A percentile compares a stretch with the other conserved stretches of the same genome.
phyloP scores from a whole-genome alignment of 1,140 invertebrate species.

The Panagrolaimus sp. region DNA sequence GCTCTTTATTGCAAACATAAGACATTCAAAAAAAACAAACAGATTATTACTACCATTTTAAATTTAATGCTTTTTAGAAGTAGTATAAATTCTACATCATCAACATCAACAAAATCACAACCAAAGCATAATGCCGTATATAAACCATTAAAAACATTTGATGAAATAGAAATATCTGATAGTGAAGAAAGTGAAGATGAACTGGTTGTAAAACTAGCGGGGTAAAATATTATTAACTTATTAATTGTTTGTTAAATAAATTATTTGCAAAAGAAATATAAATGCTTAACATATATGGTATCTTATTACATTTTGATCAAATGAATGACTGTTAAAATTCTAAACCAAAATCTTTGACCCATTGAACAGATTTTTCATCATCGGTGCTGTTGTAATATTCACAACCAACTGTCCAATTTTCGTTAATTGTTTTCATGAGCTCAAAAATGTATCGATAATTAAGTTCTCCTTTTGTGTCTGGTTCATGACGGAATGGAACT shows the following conservation, averaged over 20 bases:
- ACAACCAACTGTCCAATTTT: conserved; percentile 19
- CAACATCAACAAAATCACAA: too few species aligned
- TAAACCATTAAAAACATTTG: too few species aligned
- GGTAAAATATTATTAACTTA: neutral
- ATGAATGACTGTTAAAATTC: conserved; percentile 8
- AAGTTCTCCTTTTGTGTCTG: conserved; percentile 25
- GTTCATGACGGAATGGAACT: conserved; percentile 23
- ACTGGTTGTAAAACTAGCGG: too few species aligned
- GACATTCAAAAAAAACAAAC: too few species aligned
- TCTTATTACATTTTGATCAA: neutral
- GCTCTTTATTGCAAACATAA: too few species aligned
- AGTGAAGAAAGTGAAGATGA: too few species aligned
- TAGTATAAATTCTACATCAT: too few species aligned
- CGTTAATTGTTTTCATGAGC: neutral
- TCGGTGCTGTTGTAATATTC: conserved; percentile 22
- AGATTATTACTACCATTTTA: neutral
- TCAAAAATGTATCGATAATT: conserved; percentile 26
- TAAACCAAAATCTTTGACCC: neutral
- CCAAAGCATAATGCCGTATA: too few species aligned
- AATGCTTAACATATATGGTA: too few species aligned
- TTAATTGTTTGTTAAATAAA: too few species aligned
- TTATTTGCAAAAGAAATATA: neutral
- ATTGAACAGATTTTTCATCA: neutral
- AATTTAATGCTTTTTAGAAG: too few species aligned
- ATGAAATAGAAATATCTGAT: too few species aligned